Evolutionary conservation across 2,888 invertebrate genomes (phyloP).

Genomic region (Agrotis segetum): DNA sequence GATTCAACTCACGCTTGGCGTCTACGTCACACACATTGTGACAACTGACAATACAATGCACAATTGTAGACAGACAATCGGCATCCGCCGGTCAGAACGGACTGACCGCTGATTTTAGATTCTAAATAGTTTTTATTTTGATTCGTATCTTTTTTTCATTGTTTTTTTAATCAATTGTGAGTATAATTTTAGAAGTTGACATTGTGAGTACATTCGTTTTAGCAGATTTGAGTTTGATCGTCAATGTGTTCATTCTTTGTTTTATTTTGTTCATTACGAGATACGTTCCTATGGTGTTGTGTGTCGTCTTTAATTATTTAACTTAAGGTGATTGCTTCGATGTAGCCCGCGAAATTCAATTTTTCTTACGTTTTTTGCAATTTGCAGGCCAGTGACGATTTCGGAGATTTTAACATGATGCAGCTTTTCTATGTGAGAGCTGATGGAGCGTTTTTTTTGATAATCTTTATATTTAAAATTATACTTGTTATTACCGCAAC

Average conservation of each 20-base stretch:
- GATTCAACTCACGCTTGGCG: conserved; percentile 34
- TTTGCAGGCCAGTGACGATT: too few species aligned
- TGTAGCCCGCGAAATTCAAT: too few species aligned
- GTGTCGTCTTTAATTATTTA: background rate
- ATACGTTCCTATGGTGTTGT: background rate
- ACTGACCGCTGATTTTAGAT: conserved; percentile 41
- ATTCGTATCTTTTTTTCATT: conserved; percentile 19
- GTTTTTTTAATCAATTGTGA: conserved; percentile 24
- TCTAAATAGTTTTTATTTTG: conserved; percentile 24
- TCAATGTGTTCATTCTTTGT: background rate
- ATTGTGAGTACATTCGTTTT: conserved; percentile 1
- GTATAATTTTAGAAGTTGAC: background rate
- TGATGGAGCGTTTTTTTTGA: too few species aligned
- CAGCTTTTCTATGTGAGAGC: too few species aligned
- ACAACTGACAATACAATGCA: conserved; percentile 52
- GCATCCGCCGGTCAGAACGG: conserved; percentile 51
- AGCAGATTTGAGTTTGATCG: background rate
- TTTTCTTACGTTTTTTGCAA: too few species aligned
- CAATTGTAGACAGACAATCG: conserved; percentile 61
- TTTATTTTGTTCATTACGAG: background rate
- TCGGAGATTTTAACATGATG: too few species aligned
- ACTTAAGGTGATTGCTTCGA: too few species aligned
- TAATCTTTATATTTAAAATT: too few species aligned
- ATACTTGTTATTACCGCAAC: too few species aligned
- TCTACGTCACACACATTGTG: conserved; percentile 57